A percentile compares a stretch with the other conserved stretches of the same genome.
phyloP scores from a whole-genome alignment of 2,113 vertebrate species.

The Tor tambroides region DNA sequence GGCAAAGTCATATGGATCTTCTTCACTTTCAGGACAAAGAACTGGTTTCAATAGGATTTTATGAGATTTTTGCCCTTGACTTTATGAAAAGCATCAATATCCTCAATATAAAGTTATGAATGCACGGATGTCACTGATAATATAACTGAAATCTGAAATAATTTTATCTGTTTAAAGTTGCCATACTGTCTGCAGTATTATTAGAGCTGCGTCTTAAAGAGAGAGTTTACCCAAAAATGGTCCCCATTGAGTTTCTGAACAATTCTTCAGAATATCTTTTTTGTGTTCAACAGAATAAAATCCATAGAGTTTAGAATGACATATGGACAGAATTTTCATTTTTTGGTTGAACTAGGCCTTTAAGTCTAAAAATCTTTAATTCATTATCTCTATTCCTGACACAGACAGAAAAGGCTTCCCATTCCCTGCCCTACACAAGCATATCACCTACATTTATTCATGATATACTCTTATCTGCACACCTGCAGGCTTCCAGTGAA shows the following conservation, averaged over 20 bases:
- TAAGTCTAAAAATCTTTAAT: neutral
- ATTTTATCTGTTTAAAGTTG: too few relatives aligned
- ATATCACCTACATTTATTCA: neutral
- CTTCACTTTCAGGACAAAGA: conserved; percentile 13
- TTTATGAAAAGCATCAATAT: neutral
- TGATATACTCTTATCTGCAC: neutral
- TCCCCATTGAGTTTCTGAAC: neutral
- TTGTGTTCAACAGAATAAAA: neutral
- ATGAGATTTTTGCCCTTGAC: neutral
- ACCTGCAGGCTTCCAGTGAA: neutral
- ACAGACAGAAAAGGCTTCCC: neutral
- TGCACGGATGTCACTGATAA: neutral
- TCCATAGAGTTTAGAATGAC: neutral
- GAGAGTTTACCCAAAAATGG: too few relatives aligned
- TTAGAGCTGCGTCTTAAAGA: too few relatives aligned
- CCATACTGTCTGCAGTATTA: too few relatives aligned
- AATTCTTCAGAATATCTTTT: neutral
- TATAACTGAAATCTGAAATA: neutral
- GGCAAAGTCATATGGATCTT: neutral
- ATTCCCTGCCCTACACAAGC: neutral
- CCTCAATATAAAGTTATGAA: neutral
- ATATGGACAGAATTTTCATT: neutral
- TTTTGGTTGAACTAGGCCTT: neutral
- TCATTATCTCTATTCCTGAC: neutral
- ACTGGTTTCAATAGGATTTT: neutral